These are phyloP conservation scores for Agrilus mali DNA, from an alignment of 2,888 invertebrate genomes.

Conservation along the genomic window DNA sequence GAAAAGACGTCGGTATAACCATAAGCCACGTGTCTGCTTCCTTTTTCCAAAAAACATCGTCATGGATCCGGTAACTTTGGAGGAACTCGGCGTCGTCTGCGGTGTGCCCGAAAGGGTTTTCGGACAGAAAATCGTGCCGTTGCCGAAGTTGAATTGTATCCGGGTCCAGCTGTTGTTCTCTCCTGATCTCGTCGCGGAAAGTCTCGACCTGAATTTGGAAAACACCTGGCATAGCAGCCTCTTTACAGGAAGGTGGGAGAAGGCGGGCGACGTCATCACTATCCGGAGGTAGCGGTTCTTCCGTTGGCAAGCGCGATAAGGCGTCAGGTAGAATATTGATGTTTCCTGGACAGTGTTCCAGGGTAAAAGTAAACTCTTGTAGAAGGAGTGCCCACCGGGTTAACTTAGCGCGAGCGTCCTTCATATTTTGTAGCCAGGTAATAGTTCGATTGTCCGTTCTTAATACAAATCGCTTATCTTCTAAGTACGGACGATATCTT, in stretches of 20 bases:
- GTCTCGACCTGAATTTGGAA: not conserved
- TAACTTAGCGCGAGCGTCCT: slow-evolving; percentile 8
- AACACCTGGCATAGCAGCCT: not conserved
- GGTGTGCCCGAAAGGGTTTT: too few species aligned
- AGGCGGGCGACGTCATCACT: not conserved
- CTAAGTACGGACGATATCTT: not conserved
- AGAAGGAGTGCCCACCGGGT: slow-evolving; percentile 12
- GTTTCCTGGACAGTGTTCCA: slow-evolving; percentile 16
- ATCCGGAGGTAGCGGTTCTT: not conserved
- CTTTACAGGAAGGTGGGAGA: not conserved
- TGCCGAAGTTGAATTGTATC: too few species aligned
- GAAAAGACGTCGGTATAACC: not conserved
- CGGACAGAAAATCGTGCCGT: too few species aligned
- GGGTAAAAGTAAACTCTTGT: slow-evolving; percentile 12
- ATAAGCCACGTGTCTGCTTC: not conserved
- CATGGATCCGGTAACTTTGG: not conserved
- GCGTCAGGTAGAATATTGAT: slow-evolving; percentile 12
- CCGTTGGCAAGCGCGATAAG: slow-evolving; percentile 10
- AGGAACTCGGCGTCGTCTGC: too few species aligned
- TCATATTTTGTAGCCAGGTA: slow-evolving; percentile 11
- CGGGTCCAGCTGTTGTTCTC: too few species aligned
- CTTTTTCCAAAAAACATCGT: not conserved
- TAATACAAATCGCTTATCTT: not conserved
- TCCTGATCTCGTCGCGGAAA: too few species aligned
- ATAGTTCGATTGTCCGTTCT: slow-evolving; percentile 15